A percentile compares a stretch with the other conserved stretches of the same genome.
Conservation (phyloP, 2,113 vertebrate species). For the Ochotona curzoniae region DNA sequence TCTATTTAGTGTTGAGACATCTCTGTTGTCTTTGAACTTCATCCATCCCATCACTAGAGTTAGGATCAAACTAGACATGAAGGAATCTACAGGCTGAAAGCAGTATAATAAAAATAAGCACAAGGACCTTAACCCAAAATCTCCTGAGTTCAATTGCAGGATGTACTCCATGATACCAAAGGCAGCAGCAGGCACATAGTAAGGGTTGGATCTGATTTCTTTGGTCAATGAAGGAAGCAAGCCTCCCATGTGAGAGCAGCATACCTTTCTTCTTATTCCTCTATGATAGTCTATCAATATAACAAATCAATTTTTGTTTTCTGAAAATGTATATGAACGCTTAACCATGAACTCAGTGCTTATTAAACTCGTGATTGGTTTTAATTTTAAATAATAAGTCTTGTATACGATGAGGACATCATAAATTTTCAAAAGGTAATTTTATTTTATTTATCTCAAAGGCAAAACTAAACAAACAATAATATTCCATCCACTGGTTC, state of each 20-base stretch:
- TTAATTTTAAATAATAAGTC: constrained; percentile 40
- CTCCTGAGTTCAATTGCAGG: not conserved
- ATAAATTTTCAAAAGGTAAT: too few species aligned
- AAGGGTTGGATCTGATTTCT: not conserved
- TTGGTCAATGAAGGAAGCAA: not conserved
- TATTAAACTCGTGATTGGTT: constrained; percentile 31
- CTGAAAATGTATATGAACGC: not conserved
- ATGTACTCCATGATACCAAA: not conserved
- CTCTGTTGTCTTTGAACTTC: not conserved
- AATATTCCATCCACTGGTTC: too few species aligned
- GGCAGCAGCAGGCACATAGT: not conserved
- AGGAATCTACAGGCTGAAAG: not conserved
- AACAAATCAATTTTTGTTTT: not conserved
- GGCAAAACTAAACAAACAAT: too few species aligned
- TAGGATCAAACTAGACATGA: not conserved
- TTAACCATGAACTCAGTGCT: not conserved
- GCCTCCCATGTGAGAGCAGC: not conserved
- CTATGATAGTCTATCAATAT: not conserved
- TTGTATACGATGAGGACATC: not conserved
- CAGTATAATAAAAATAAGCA: not conserved
- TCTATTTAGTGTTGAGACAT: not conserved
- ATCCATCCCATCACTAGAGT: not conserved
- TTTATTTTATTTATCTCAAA: too few species aligned
- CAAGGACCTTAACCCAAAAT: not conserved
- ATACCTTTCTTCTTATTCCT: not conserved